Evolutionary conservation across 2,888 invertebrate genomes (phyloP), one percentile per base, ranked within the genome.

Genomic region (Mesochorus sp.): DNA sequence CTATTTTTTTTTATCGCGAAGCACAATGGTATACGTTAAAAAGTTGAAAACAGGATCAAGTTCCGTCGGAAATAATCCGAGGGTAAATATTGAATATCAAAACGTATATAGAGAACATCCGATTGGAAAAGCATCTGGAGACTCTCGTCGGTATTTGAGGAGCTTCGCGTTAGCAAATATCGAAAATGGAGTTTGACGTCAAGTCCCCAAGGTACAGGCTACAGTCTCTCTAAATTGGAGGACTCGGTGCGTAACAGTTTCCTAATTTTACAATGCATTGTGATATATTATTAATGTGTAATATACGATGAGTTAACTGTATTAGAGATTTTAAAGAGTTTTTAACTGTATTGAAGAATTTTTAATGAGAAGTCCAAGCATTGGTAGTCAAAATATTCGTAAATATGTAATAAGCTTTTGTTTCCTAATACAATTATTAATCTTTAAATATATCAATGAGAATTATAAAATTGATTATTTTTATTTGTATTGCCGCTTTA

Each of bases 361-460:
- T 61, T 26, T 49, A 17, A 66, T 37, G 71, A 39, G 21, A 55
- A 67, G 61, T 67, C 67, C 51, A 70, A 71, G 76, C 59, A 37
- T 70, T 59, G 17, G 49, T 24, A 39, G 26, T n/a, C n/a, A n/a
- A n/a, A n/a, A n/a, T n/a, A n/a, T n/a, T n/a, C n/a, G n/a, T n/a
- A n/a, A n/a, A n/a, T n/a, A n/a, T n/a, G n/a, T n/a, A n/a, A n/a
- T n/a, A n/a, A n/a, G n/a, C n/a, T n/a, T n/a, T n/a, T n/a, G n/a
- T n/a, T n/a, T n/a, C n/a, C n/a, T n/a, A n/a, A n/a, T n/a, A n/a
- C n/a, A n/a, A n/a, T n/a, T n/a, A n/a, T n/a, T n/a, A n/a, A n/a
- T n/a, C n/a, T n/a, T n/a, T n/a, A n/a, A n/a, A n/a, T n/a, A n/a
- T n/a, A n/a, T n/a, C n/a, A n/a, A n/a, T n/a, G n/a, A n/a, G n/a